These are phyloP conservation scores for Monodelphis domestica DNA, from an alignment of 2,797 vertebrate species.

Conservation along the genomic window DNA sequence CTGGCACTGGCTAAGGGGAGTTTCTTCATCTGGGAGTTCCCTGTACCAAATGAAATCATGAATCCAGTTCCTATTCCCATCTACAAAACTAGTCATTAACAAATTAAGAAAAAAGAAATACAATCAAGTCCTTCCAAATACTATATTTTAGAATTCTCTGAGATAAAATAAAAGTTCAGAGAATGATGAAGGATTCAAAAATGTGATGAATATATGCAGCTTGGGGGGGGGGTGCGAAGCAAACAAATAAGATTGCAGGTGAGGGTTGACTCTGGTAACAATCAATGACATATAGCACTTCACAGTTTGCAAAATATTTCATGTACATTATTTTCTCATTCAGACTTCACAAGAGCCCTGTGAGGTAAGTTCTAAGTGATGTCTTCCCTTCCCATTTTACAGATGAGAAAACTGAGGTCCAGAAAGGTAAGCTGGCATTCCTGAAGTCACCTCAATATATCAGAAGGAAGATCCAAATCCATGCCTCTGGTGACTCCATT, in stretches of 20 bases:
- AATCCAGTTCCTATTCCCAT: background rate
- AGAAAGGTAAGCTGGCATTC: background rate
- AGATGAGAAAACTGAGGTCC: background rate
- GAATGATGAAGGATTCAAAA: background rate
- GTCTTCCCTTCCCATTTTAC: background rate
- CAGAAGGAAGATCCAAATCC: background rate
- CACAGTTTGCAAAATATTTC: background rate
- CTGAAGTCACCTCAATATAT: background rate
- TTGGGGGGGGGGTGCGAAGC: background rate
- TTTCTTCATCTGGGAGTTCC: background rate
- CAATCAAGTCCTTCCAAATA: background rate
- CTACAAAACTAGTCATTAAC: background rate
- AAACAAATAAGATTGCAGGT: background rate
- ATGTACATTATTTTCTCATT: background rate
- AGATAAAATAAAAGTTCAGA: background rate
- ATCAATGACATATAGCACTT: background rate
- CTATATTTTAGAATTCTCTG: background rate
- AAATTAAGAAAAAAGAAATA: background rate
- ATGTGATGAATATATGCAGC: background rate
- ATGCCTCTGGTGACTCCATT: background rate
- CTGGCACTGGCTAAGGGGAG: background rate
- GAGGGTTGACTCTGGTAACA: background rate
- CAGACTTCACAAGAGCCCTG: background rate
- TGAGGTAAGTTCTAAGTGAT: background rate
- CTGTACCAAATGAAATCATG: background rate